Evolutionary conservation across 2,797 vertebrate genomes (phyloP).

Genomic region (Monodelphis domestica): DNA sequence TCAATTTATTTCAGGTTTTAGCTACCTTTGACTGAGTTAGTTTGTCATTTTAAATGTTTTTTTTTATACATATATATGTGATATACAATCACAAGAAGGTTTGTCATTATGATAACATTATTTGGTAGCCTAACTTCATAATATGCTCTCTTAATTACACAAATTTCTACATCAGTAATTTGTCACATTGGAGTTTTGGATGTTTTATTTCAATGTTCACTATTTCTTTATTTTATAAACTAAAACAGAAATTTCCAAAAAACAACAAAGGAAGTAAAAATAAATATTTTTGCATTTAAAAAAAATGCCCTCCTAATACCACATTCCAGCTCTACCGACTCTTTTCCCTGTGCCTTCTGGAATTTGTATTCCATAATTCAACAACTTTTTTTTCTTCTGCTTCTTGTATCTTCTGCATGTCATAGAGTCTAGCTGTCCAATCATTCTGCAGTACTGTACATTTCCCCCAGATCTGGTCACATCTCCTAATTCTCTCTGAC

Average conservation of each 20-base stretch:
- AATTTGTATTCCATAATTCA: too few species aligned
- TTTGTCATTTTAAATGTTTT: constrained; percentile 78
- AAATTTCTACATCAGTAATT: constrained; percentile 81
- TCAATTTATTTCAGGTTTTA: constrained; percentile 74
- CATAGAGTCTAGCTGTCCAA: background rate
- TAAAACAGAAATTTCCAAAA: constrained; percentile 88
- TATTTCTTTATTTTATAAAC: constrained; percentile 91
- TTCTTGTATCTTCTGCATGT: too few species aligned
- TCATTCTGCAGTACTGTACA: background rate
- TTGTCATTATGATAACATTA: constrained; percentile 87
- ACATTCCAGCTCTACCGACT: background rate
- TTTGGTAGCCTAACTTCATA: constrained; percentile 85
- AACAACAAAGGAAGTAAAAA: constrained; percentile 90
- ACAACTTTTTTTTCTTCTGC: too few species aligned
- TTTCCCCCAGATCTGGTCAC: background rate
- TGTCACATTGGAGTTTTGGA: constrained; percentile 85
- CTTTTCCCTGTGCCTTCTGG: background rate
- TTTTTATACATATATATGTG: constrained; percentile 78
- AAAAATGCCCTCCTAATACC: background rate
- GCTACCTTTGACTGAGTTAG: constrained; percentile 77
- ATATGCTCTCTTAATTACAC: constrained; percentile 82
- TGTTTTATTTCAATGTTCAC: constrained; percentile 87
- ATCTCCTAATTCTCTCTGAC: background rate
- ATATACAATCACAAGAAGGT: constrained; percentile 86
- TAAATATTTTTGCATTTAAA: constrained; percentile 88